These are phyloP conservation scores for Sinelater perroti DNA, from an alignment of 2,888 invertebrate species.

Conservation along the genomic window DNA sequence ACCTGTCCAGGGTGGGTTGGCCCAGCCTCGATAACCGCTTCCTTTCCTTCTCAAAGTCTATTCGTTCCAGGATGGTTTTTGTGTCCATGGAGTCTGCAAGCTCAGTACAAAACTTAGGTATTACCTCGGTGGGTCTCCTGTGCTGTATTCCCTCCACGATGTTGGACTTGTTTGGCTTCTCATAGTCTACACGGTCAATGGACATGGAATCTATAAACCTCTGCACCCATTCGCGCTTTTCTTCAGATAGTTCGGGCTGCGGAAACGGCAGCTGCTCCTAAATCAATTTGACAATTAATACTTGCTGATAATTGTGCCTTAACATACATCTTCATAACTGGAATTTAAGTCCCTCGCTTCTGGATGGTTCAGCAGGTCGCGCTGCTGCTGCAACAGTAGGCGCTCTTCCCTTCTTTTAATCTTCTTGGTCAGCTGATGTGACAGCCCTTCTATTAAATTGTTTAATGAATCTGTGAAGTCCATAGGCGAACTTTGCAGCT, in stretches of 20 bases:
- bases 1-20: neutral
- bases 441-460: neutral
- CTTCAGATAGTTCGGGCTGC: neutral
- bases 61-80: slow-evolving; percentile 2
- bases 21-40: neutral
- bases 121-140: neutral
- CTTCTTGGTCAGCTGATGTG: neutral
- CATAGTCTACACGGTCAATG: slow-evolving; percentile 21
- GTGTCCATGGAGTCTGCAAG: neutral
- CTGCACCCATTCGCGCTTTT: slow-evolving; percentile 17
- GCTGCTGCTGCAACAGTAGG: neutral
- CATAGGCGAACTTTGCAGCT: too few relatives aligned
- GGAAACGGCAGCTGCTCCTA: neutral
- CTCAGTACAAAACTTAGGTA: neutral
- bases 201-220: slow-evolving; percentile 24
- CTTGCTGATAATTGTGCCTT: too few relatives aligned
- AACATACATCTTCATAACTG: neutral
- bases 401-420: slow-evolving; percentile 1
- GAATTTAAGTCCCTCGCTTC: neutral
- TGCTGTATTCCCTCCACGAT: slow-evolving; percentile 12
- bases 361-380: slow-evolving; percentile 1
- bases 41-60: slow-evolving; percentile 3
- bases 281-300: too few relatives aligned
- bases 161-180: slow-evolving; percentile 8
- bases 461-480: too few relatives aligned